These are phyloP conservation scores for Drosophila koepferae DNA, from an alignment of 2,888 invertebrate genomes.

Conservation along the genomic window DNA sequence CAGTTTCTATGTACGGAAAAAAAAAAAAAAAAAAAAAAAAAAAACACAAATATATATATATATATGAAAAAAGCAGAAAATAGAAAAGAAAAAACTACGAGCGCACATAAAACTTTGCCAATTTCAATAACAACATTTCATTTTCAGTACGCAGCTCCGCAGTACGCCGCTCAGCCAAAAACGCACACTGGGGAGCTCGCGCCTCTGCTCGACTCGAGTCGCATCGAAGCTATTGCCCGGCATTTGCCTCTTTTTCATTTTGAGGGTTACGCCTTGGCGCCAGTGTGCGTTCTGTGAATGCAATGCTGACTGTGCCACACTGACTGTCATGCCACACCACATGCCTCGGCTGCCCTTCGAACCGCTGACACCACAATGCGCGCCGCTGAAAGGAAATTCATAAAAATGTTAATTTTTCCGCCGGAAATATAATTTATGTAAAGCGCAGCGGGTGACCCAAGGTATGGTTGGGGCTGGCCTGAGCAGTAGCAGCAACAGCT, in stretches of 20 bases:
- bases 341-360: slow-evolving; percentile 2
- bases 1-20: slow-evolving; percentile 69
- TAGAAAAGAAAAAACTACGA: slow-evolving; percentile 53
- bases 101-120: slow-evolving; percentile 78
- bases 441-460: slow-evolving; percentile 78
- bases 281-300: slow-evolving; percentile 67
- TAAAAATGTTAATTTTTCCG: slow-evolving; percentile 81
- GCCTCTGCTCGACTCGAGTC: slow-evolving; percentile 30
- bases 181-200: slow-evolving; percentile 59
- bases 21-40: slow-evolving; percentile 36
- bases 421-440: slow-evolving; percentile 81
- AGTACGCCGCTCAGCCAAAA: slow-evolving; percentile 35
- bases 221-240: slow-evolving; percentile 48
- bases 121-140: slow-evolving; percentile 79
- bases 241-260: slow-evolving; percentile 7
- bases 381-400: slow-evolving; percentile 80
- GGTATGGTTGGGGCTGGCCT: slow-evolving; percentile 41
- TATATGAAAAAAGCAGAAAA: slow-evolving; percentile 36
- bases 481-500: slow-evolving; percentile 16
- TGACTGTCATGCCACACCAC: slow-evolving; percentile 39
- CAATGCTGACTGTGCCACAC: slow-evolving; percentile 46
- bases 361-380: slow-evolving; percentile 72
- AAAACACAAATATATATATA: neutral
- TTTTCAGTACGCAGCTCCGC: slow-evolving; percentile 69
- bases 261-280: slow-evolving; percentile 61